Evolutionary conservation across 1,140 invertebrate genomes (phyloP), one percentile per base, ranked within the genome.

Genomic region (Bombus affinis): DNA sequence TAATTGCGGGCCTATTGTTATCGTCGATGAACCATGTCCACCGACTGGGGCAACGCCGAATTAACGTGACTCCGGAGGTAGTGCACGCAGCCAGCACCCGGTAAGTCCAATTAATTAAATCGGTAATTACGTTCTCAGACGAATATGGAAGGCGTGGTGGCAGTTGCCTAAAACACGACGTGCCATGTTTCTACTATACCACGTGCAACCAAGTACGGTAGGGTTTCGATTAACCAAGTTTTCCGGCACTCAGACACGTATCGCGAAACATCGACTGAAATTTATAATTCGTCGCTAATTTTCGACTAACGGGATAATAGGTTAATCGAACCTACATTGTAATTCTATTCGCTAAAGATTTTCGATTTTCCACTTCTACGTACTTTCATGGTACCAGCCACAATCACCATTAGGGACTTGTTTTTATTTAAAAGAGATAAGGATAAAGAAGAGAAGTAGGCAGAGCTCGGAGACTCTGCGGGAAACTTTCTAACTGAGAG

Each of bases 121-220:
- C 90, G 89, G 77, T 91, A 91, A 92, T 92, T 91, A 91, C 88
- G 87, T 87, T 89, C 73, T 75, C 62, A 2, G 37, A 44, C 47
- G 32, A 25, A 25, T 6, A 12, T 22, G 12, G 6, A 32, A 35
- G 65, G 59, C 28, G 25, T 62, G 59, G 59, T 12, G 47, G 47
- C 47, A 53, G 47, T 53, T 53, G 18, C 18, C 6, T 53, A 1
- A 18, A 53, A 53, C 47, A 53, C 47, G 18, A 8, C 47, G 47
- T 53, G 47, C 47, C 18, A 8, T 53, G 47, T 53, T 53, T 53
- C 47, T 53, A 53, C 18, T 53, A 53, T 53, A 53, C 18, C 47
- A 53, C 47, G 47, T 22, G 47, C 47, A 22, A 53, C 5, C 47
- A 53, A 53, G 47, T 62, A 62, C 28, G 10, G 28, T n/a, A 62